These are phyloP conservation scores for Argyresthia albistria DNA, from an alignment of 2,888 invertebrate genomes.

Conservation along the genomic window DNA sequence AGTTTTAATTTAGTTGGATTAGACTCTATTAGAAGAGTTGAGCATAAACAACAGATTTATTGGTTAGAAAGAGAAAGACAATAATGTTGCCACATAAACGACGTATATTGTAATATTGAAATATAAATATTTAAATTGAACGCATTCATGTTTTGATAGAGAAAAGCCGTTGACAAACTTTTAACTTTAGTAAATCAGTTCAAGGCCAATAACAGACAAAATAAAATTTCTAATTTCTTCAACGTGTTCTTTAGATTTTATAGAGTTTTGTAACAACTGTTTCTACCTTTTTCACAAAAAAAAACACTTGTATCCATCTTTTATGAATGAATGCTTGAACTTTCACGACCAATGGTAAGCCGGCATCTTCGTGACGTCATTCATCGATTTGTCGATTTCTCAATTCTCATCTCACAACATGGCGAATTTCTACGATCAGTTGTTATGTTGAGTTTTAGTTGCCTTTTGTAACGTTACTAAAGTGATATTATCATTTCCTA, in stretches of 20 bases:
- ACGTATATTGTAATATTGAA: neutral
- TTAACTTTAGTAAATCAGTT: neutral
- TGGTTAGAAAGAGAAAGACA: too few species aligned
- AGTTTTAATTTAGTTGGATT: too few species aligned
- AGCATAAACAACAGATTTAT: too few species aligned
- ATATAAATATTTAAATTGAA: neutral
- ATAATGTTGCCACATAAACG: too few species aligned
- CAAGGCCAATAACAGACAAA: neutral
- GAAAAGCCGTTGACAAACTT: neutral
- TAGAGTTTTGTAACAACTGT: too few species aligned
- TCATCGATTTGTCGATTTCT: conserved; percentile 15
- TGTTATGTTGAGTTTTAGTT: conserved; percentile 25
- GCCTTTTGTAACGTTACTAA: conserved; percentile 13
- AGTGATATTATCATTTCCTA: conserved; percentile 11
- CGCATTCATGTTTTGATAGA: neutral
- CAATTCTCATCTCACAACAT: conserved; percentile 43
- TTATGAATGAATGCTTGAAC: too few species aligned
- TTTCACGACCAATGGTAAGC: conserved; percentile 9
- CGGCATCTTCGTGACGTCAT: conserved; percentile 17
- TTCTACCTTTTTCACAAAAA: too few species aligned
- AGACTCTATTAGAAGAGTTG: too few species aligned
- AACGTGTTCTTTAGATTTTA: too few species aligned
- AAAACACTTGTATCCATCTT: too few species aligned
- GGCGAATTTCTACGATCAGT: conserved; percentile 48
- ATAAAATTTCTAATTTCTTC: too few species aligned